Evolutionary conservation across 2,888 invertebrate species (phyloP).

Genomic region (Lissonota sp.): DNA sequence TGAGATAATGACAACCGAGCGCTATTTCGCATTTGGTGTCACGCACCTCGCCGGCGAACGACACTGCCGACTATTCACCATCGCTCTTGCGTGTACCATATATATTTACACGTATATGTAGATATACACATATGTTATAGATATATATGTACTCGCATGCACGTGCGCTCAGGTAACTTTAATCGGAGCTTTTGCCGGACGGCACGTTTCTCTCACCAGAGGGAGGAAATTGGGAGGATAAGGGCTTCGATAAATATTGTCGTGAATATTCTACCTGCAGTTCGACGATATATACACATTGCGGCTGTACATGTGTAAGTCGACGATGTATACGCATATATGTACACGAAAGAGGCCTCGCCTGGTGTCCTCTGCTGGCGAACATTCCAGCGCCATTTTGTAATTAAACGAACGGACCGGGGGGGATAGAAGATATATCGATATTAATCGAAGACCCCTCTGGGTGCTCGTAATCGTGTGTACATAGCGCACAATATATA

Average conservation of each 20-base stretch:
- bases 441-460: slow-evolving; percentile 70
- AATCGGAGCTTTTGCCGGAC: slow-evolving; percentile 38
- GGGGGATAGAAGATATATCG: slow-evolving; percentile 66
- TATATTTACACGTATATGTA: no score
- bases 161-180: slow-evolving; percentile 22
- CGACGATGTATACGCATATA: neutral
- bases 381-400: slow-evolving; percentile 69
- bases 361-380: slow-evolving; percentile 54
- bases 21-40: slow-evolving; percentile 56
- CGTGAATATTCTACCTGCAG: neutral
- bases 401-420: slow-evolving; percentile 69
- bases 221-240: neutral
- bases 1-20: slow-evolving; percentile 53
- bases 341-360: slow-evolving; percentile 33
- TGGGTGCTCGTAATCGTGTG: slow-evolving; percentile 30
- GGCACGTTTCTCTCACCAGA: slow-evolving; percentile 43
- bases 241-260: neutral
- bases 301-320: slow-evolving; percentile 8
- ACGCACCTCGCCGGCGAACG: slow-evolving; percentile 35
- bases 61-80: no score
- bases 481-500: neutral
- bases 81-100: no score
- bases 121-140: no score
- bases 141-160: neutral
- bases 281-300: slow-evolving; percentile 25